Evolutionary conservation across 2,113 vertebrate genomes (phyloP), one percentile per base, ranked within the genome.

Genomic region (Piaya cayana): DNA sequence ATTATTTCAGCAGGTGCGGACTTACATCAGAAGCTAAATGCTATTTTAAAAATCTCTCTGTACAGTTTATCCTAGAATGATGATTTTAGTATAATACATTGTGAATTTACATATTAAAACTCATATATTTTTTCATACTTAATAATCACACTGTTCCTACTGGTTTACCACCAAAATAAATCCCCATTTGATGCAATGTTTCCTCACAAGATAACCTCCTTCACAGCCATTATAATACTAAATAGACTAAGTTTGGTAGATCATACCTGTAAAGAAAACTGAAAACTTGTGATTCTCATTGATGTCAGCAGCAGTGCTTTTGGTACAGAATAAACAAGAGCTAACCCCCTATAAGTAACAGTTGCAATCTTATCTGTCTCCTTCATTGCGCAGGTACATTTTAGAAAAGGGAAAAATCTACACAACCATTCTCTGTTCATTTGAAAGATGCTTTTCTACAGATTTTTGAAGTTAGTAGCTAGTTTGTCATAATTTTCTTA

Each of bases 391-490:
- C 59, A 17, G 3, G 10, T 93, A 63, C 36, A 34, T 62, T 55
- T 68, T 25, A 63, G 26, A 70, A 58, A 50, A 30, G 62, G 12
- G 8, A 30, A 68, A 88, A 90, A 70, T 60, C 49, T 55, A 63
- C 85, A 82, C 5, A 52, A 14, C 43, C 36, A 69, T 62, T 88
- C 72, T 90, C 43, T 12, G 14, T 16, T 82, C 30, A 37, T 91
- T 91, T 50, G 91, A 86, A 93, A 82, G 59, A 59, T 67, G 23
- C 15, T 92, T 91, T 92, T 64, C 72, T 96, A 70, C 60, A 86
- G 42, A 32, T 90, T 93, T 94, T 82, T 86, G 67, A 93, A 82
- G 76, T 74, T 86, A 50, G 53, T 39, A 78, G 62, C 15, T 74
- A 72, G 32, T 8, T 87, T 88, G n/a, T 84, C 26, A 78, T 70